phyloP scores from a whole-genome alignment of 2,113 vertebrate genomes.

The Micronycteris hirsuta region DNA sequence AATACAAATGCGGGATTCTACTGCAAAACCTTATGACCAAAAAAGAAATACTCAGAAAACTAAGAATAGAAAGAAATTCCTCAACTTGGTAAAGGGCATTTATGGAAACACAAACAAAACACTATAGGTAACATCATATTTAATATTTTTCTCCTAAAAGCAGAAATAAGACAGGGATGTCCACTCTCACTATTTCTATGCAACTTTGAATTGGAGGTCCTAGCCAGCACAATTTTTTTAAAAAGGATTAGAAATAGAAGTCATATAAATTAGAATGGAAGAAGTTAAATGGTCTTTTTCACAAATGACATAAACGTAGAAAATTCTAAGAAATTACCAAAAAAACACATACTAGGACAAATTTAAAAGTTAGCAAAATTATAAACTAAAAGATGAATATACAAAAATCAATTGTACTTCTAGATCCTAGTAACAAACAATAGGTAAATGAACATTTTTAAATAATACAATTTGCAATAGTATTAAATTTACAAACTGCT shows the following conservation, averaged over 20 bases:
- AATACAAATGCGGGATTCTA: background rate
- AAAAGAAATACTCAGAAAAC: background rate
- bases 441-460: background rate
- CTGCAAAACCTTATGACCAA: background rate
- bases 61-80: background rate
- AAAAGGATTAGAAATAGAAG: background rate
- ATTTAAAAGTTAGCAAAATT: slow-evolving; percentile 6
- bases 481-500: background rate
- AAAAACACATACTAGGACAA: background rate
- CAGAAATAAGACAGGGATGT: background rate
- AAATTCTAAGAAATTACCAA: background rate
- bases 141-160: background rate
- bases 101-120: background rate
- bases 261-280: background rate
- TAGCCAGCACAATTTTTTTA: background rate
- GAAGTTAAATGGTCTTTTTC: background rate
- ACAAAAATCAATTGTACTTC: background rate
- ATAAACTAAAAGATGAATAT: background rate
- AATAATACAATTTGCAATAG: background rate
- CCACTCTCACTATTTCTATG: background rate
- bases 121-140: background rate
- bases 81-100: background rate
- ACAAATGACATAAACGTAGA: background rate
- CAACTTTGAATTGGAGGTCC: background rate
- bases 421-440: background rate